phyloP scores from a whole-genome alignment of 2,113 vertebrate species.

The Thunnus thynnus region DNA sequence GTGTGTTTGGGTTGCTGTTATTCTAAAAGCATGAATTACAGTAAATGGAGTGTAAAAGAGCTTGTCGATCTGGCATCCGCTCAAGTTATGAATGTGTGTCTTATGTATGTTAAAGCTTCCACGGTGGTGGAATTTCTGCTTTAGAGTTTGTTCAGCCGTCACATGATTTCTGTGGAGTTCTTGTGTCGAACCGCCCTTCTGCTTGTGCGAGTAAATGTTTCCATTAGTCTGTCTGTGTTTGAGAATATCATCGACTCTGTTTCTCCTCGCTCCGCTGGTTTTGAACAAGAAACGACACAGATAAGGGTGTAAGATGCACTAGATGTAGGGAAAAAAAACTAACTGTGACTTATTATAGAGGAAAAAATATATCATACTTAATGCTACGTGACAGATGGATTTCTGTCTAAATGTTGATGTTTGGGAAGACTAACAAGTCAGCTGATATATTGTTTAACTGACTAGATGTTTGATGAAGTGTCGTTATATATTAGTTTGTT shows the following conservation, averaged over 20 bases:
- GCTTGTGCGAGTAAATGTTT: slow-evolving; percentile 49
- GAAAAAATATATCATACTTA: background rate
- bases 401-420: background rate
- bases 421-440: background rate
- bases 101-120: background rate
- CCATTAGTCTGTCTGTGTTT: slow-evolving; percentile 38
- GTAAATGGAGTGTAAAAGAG: too few relatives aligned
- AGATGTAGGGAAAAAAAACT: background rate
- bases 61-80: too few relatives aligned
- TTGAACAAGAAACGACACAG: slow-evolving; percentile 24
- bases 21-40: background rate
- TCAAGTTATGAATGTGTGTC: too few relatives aligned
- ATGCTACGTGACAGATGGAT: background rate
- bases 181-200: background rate
- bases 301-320: background rate
- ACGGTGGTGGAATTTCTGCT: slow-evolving; percentile 22
- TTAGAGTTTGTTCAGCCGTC: slow-evolving; percentile 31
- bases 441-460: background rate
- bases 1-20: background rate
- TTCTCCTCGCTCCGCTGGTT: background rate
- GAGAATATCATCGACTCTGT: slow-evolving; percentile 10
- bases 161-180: slow-evolving; percentile 23
- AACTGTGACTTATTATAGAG: background rate
- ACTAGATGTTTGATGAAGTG: background rate
- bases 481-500: background rate